A percentile compares a stretch with the other conserved stretches of the same genome.
phyloP scores from a whole-genome alignment of 2,113 vertebrate genomes.

The Recurvirostra avosetta region DNA sequence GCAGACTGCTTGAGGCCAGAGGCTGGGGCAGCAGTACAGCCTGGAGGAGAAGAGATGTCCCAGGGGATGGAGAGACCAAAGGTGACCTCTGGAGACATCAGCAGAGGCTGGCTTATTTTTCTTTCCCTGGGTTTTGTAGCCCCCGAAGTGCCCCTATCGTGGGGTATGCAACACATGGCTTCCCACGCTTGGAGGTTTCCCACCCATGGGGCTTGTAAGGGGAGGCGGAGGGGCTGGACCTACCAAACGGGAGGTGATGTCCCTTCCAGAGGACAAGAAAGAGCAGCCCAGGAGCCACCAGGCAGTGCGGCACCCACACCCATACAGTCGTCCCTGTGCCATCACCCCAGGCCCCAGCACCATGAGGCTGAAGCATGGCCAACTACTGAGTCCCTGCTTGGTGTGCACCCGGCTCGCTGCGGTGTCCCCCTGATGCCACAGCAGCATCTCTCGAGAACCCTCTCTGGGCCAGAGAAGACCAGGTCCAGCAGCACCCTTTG shows the following conservation, averaged over 20 bases:
- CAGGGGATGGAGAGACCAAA: neutral
- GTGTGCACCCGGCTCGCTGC: accelerated
- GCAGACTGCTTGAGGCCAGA: neutral
- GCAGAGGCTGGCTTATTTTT: neutral
- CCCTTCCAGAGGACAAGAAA: neutral
- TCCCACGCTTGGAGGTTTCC: neutral
- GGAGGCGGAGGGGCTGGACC: neutral
- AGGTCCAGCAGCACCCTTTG: neutral
- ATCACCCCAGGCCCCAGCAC: neutral
- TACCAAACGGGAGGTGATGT: neutral
- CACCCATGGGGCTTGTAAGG: neutral
- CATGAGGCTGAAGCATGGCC: neutral
- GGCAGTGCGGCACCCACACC: neutral
- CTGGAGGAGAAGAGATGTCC: neutral
- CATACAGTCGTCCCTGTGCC: neutral
- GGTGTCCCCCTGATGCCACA: neutral
- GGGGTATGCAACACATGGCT: neutral
- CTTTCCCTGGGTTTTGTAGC: neutral
- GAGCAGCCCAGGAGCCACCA: neutral
- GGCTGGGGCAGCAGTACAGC: neutral
- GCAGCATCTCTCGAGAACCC: neutral
- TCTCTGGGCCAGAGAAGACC: neutral
- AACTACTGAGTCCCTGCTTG: neutral
- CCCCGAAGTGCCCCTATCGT: neutral
- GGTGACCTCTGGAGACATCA: neutral